Conservation (phyloP, 2,113 vertebrate species). For the Taxidea taxus region DNA sequence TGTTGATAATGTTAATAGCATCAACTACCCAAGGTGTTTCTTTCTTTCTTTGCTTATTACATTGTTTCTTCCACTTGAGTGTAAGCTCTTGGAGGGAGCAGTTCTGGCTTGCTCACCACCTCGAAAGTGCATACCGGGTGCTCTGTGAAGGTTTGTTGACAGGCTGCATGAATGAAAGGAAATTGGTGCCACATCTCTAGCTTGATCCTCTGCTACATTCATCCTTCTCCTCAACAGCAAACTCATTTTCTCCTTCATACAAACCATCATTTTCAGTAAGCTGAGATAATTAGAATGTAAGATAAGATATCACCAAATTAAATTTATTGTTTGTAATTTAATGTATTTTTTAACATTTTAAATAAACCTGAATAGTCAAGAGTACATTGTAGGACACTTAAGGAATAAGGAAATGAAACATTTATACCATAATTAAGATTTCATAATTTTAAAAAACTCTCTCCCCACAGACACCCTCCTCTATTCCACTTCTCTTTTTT, state of each 20-base stretch:
- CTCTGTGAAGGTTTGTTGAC: background rate
- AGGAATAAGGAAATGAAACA: background rate
- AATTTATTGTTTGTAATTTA: constrained; percentile 32
- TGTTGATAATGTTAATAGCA: background rate
- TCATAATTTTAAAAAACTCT: background rate
- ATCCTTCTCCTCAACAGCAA: background rate
- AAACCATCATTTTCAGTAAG: background rate
- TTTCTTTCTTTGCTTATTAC: background rate
- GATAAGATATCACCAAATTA: background rate
- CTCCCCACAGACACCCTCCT: background rate
- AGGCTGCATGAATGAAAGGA: background rate
- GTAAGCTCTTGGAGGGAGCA: background rate
- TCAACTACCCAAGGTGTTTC: background rate
- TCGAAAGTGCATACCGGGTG: background rate
- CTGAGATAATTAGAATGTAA: constrained; percentile 37
- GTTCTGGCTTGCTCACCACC: background rate
- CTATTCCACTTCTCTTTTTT: background rate
- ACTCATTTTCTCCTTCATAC: background rate
- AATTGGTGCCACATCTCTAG: background rate
- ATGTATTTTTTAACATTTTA: constrained; percentile 41
- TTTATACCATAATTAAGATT: background rate
- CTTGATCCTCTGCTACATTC: accelerated
- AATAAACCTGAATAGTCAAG: background rate
- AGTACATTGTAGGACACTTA: background rate
- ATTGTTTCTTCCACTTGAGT: background rate